Evolutionary conservation across 1,140 invertebrate genomes (phyloP).

Genomic region (Aphidius gifuensis): DNA sequence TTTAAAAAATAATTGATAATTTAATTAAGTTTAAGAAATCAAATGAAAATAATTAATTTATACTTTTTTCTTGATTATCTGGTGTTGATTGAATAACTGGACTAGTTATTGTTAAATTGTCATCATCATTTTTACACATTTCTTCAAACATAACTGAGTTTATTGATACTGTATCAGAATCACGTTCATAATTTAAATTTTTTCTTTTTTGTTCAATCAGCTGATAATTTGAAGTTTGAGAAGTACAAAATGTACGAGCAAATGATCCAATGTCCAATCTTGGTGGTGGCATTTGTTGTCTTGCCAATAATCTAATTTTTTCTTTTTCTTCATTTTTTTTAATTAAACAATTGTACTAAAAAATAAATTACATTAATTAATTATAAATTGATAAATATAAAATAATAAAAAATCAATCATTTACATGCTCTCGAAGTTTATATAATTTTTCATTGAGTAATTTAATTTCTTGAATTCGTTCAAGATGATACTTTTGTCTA

Average conservation of each 20-base stretch:
- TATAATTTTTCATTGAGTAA: background rate
- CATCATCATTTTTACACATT: constrained; percentile 2
- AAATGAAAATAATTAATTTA: too few relatives aligned
- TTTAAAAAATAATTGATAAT: too few relatives aligned
- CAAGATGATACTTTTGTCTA: background rate
- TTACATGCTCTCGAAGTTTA: background rate
- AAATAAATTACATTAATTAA: background rate
- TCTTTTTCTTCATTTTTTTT: constrained; percentile 10
- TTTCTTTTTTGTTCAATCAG: background rate
- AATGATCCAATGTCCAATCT: constrained; percentile 14
- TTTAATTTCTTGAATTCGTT: background rate
- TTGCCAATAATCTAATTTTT: constrained; percentile 3
- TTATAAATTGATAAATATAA: background rate
- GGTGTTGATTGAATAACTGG: too few relatives aligned
- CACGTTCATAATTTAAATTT: background rate
- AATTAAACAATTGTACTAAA: constrained; percentile 7
- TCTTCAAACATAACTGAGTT: constrained; percentile 8
- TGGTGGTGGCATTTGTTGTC: constrained; percentile 19
- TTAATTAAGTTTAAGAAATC: too few relatives aligned
- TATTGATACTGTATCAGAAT: constrained; percentile 14
- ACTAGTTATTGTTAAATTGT: background rate
- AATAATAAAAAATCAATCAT: background rate
- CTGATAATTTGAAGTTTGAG: background rate
- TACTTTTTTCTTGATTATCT: too few relatives aligned
- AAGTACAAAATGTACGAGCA: background rate